Base-by-base conservation (phyloP, 2,113 vertebrate genomes). In the Hystrix cristata region DNA sequence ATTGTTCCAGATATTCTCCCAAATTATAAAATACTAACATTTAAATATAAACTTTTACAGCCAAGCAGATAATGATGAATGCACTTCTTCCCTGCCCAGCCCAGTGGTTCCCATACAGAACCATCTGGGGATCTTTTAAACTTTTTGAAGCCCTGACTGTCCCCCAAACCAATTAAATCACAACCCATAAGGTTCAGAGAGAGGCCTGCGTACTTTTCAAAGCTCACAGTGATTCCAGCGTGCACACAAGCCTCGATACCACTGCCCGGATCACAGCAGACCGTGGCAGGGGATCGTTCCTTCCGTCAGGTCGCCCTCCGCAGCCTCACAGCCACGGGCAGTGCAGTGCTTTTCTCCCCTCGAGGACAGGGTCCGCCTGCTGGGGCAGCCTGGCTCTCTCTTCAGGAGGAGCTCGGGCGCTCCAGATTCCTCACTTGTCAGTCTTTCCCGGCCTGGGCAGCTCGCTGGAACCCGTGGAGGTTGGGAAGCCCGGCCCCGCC, bases 351-450 rank as follows among this genome's bases (percentile, higher is more conserved):
- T 69, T 69, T 14, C 67, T 69, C 16, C 67, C 18, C 15, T n/a
- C 71, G 8, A 64, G n/a, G 21, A 0, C 16, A 38, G 9, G 18
- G n/a, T 74, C 34, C 53, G 64, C 46, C 69, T 78, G 7, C 48
- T 82, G n/a, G 43, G 43, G 67, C 80, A 94, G n/a, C 14, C 13
- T 90, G 55, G 43, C 62, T 65, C 94, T 85, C 64, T 86, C 81
- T 9, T 51, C 1, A 0, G 86, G 60, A 80, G 79, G 72, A 76
- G 62, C 13, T 23, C 67, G 16, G 23, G 31, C 46, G 51, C 72
- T 94, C 29, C 1, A 7, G 53, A 46, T 74, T 76, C 74, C 57
- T 80, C 67, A 79, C 38, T 57, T 16, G 55, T 23, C 67, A 31
- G 31, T 31, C 19, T 53, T 74, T 82, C 43, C 86, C 81, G 69